Percentiles rank a stretch among this genome's conserved stretches.
phyloP scores from a whole-genome alignment of 2,113 vertebrate genomes.

The Dasyprocta punctata region DNA sequence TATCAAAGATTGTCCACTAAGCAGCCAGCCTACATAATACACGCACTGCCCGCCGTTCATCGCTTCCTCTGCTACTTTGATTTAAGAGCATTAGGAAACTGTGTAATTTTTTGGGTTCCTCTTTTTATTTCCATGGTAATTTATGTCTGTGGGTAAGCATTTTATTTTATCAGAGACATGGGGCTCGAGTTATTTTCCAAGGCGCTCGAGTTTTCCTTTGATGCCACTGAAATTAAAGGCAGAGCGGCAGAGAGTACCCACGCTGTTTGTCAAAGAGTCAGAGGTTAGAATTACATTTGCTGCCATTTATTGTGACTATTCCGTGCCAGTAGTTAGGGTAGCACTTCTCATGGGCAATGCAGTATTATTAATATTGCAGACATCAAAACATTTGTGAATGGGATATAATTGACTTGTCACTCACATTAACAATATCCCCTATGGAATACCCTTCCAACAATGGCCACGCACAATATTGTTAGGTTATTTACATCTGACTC shows the following conservation, averaged over 20 bases:
- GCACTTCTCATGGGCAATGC: constrained; percentile 78
- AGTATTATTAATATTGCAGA: constrained; percentile 83
- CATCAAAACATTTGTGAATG: constrained; percentile 82
- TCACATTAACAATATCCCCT: constrained; percentile 77
- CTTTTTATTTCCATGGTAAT: constrained; percentile 86
- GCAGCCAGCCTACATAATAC: constrained; percentile 68
- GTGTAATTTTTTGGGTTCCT: constrained; percentile 82
- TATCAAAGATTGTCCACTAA: constrained; percentile 66
- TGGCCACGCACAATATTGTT: constrained; percentile 52
- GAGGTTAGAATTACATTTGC: constrained; percentile 85
- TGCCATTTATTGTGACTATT: constrained; percentile 84
- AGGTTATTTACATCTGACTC: constrained; percentile 76
- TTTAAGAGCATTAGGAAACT: constrained; percentile 85
- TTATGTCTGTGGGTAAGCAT: constrained; percentile 86
- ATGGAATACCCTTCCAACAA: constrained; percentile 70
- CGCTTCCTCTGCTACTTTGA: constrained; percentile 77
- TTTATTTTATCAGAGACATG: constrained; percentile 87
- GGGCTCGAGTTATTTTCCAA: constrained; percentile 85
- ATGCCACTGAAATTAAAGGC: constrained; percentile 87
- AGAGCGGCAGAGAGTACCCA: constrained; percentile 77
- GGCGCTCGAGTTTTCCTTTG: constrained; percentile 86
- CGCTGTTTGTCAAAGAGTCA: constrained; percentile 84
- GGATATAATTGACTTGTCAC: constrained; percentile 83
- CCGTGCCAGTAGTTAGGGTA: constrained; percentile 73
- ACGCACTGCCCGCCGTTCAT: constrained; percentile 51